Percentiles rank a stretch among this genome's conserved stretches.
Evolutionary conservation across 2,113 vertebrate species (phyloP).

Genomic region (Empidonax alnorum): DNA sequence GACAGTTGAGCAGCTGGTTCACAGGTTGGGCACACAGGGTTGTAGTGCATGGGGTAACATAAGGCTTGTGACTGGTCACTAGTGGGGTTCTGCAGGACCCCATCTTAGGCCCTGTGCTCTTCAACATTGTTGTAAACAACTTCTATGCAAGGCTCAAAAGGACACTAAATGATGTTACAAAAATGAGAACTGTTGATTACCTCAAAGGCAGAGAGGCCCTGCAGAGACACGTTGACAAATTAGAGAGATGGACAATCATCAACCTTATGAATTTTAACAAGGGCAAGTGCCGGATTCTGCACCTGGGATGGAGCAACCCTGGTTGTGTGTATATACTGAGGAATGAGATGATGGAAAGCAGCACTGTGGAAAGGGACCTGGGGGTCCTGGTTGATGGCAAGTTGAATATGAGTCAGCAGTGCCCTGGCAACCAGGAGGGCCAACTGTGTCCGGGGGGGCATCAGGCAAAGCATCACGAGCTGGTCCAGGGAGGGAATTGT

Average conservation of each 20-base stretch:
- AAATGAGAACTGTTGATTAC: not conserved
- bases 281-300: not conserved
- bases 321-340: not conserved
- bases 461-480: not conserved
- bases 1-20: not conserved
- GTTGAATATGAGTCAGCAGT: accelerated
- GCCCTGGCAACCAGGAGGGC: not conserved
- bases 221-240: not conserved
- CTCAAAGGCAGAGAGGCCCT: not conserved
- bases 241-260: not conserved
- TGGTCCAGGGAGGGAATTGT: accelerated
- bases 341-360: not conserved
- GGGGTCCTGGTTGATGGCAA: accelerated
- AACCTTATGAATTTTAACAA: not conserved
- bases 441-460: not conserved
- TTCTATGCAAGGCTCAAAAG: not conserved
- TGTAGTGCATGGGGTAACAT: not conserved
- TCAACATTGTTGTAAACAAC: not conserved
- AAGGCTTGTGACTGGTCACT: not conserved
- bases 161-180: not conserved
- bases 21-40: accelerated
- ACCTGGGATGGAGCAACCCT: not conserved
- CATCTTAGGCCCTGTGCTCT: not conserved
- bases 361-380: not conserved
- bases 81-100: not conserved